Percentiles rank a stretch among this genome's conserved stretches.
Conservation (phyloP, 2,888 invertebrate genomes). For the Acronicta aceris region DNA sequence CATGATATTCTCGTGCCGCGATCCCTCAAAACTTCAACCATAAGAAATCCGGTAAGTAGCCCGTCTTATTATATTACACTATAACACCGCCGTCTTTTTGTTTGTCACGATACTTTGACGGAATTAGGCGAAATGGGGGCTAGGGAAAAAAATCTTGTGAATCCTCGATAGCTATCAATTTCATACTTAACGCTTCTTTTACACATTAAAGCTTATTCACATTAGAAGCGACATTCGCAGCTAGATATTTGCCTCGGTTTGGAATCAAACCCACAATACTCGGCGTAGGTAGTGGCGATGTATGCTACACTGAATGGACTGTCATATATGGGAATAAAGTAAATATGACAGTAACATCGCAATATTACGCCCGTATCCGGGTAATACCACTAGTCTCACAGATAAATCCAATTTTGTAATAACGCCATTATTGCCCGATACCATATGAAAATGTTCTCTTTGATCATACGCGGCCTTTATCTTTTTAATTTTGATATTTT, state of each 20-base stretch:
- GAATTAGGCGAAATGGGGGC: slow-evolving; percentile 7
- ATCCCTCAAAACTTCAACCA: slow-evolving; percentile 66
- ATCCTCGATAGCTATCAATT: not conserved
- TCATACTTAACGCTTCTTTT: not conserved
- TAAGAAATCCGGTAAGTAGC: slow-evolving; percentile 74
- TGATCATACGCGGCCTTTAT: slow-evolving; percentile 36
- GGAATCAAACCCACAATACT: too few relatives aligned
- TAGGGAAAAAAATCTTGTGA: too few relatives aligned
- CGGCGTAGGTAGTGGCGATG: too few relatives aligned
- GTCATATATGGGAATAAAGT: too few relatives aligned
- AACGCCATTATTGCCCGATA: slow-evolving; percentile 62
- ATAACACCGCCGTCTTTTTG: slow-evolving; percentile 54
- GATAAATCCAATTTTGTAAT: slow-evolving; percentile 75
- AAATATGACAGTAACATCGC: too few relatives aligned
- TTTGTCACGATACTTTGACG: slow-evolving; percentile 34
- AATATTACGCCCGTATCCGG: slow-evolving; percentile 3
- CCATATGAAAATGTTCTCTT: slow-evolving; percentile 61
- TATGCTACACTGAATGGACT: too few relatives aligned
- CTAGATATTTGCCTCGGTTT: too few relatives aligned
- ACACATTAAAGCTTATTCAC: too few relatives aligned
- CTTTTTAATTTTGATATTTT: slow-evolving; percentile 22
- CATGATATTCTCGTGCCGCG: slow-evolving; percentile 37
- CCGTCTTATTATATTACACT: slow-evolving; percentile 47
- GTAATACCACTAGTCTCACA: slow-evolving; percentile 36
- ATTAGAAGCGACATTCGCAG: too few relatives aligned